A percentile compares a stretch with the other conserved stretches of the same genome.
Conservation (phyloP, 2,113 vertebrate species). For the Melospiza georgiana region DNA sequence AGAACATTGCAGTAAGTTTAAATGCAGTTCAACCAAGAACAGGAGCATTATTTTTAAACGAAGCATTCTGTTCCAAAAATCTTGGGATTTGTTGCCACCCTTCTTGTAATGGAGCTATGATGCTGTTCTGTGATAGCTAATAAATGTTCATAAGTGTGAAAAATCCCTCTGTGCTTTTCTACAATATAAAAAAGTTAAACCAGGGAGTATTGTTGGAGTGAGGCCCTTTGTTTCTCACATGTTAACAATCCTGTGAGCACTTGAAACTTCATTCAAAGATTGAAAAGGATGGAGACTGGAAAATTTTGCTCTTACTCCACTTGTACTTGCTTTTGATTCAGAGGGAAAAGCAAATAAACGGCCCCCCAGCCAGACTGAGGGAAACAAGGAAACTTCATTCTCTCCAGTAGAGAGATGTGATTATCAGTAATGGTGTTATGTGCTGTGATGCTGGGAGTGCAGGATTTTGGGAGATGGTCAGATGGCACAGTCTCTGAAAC, state of each 20-base stretch:
- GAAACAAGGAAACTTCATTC: not conserved
- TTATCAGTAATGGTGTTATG: not conserved
- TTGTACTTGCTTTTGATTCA: not conserved
- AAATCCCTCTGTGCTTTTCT: not conserved
- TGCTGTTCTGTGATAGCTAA: not conserved
- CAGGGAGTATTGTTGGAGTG: not conserved
- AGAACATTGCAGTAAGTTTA: not conserved
- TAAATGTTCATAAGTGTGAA: not conserved
- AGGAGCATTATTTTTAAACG: not conserved
- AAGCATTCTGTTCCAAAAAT: not conserved
- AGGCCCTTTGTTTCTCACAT: not conserved
- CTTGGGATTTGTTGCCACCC: rapidly evolving
- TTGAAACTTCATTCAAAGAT: not conserved
- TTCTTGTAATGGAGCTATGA: not conserved
- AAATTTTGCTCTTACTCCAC: not conserved
- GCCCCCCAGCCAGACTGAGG: no score
- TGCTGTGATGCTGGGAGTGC: not conserved
- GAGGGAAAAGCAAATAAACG: not conserved
- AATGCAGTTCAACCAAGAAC: not conserved
- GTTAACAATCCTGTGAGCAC: not conserved
- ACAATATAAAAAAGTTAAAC: not conserved
- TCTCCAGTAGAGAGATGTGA: not conserved
- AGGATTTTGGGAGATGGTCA: not conserved
- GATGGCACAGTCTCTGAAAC: not conserved
- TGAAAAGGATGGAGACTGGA: not conserved